Evolutionary conservation across 2,113 vertebrate species (phyloP).

Genomic region (Chitala chitala): DNA sequence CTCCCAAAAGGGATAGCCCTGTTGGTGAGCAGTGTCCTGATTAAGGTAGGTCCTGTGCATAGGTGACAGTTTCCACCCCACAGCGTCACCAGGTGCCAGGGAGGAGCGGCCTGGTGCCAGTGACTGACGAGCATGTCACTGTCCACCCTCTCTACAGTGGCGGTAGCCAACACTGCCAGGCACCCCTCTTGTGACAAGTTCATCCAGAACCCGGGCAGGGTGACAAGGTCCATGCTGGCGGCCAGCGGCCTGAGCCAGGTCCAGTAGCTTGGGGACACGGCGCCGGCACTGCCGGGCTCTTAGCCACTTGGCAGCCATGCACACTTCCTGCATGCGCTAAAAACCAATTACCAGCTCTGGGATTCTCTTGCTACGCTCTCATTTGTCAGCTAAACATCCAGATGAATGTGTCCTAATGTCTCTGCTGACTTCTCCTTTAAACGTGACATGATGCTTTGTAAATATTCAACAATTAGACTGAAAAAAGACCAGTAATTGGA

Average conservation of each 20-base stretch:
- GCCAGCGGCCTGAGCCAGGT: slow-evolving; percentile 28
- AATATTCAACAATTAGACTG: slow-evolving; percentile 30
- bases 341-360: slow-evolving; percentile 33
- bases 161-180: neutral
- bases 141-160: neutral
- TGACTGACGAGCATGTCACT: too few species aligned
- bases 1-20: slow-evolving; percentile 35
- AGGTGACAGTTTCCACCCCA: slow-evolving; percentile 34
- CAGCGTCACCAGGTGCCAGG: slow-evolving; percentile 26
- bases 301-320: slow-evolving; percentile 31
- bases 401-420: slow-evolving; percentile 34
- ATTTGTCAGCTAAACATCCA: slow-evolving; percentile 37
- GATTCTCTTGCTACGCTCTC: slow-evolving; percentile 24
- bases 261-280: slow-evolving; percentile 30
- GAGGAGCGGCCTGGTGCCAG: slow-evolving; percentile 26
- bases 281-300: slow-evolving; percentile 30
- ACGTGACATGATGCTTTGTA: slow-evolving; percentile 18
- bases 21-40: slow-evolving; percentile 30
- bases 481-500: slow-evolving; percentile 25
- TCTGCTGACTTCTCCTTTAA: slow-evolving; percentile 29
- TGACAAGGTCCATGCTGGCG: slow-evolving; percentile 21
- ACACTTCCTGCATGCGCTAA: slow-evolving; percentile 25
- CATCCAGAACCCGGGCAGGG: slow-evolving; percentile 31
- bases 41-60: slow-evolving; percentile 38
- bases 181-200: slow-evolving; percentile 32